phyloP scores from a whole-genome alignment of 2,888 invertebrate species.

The Nezara viridula region DNA sequence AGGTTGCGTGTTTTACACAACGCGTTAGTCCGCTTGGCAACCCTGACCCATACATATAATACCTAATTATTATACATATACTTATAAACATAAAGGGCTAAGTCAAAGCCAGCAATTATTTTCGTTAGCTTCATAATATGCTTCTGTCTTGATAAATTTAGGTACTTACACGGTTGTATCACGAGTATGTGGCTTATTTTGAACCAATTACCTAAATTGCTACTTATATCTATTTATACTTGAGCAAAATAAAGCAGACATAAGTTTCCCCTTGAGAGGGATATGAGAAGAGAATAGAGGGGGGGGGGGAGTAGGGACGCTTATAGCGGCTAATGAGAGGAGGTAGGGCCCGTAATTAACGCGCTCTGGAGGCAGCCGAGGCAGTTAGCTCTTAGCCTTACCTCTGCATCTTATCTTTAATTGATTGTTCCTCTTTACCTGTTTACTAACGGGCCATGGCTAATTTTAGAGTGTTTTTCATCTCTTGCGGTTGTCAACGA shows the following conservation, averaged over 20 bases:
- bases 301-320: not conserved
- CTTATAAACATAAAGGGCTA: too few species aligned
- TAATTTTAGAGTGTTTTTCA: slow-evolving; percentile 1
- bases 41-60: too few species aligned
- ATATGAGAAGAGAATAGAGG: not conserved
- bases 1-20: too few species aligned
- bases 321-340: not conserved
- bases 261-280: not conserved
- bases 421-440: not conserved
- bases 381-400: not conserved
- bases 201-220: not conserved
- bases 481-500: not conserved
- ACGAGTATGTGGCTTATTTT: not conserved
- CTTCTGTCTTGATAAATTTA: too few species aligned
- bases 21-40: too few species aligned
- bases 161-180: not conserved
- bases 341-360: not conserved
- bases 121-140: too few species aligned
- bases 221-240: not conserved
- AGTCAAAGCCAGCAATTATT: too few species aligned
- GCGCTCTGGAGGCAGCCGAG: too few species aligned
- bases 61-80: too few species aligned
- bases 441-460: not conserved
- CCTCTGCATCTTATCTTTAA: not conserved
- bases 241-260: not conserved